Evolutionary conservation across 2,888 invertebrate species (phyloP), one percentile per base, ranked within the genome.

Genomic region (Limnephilus lunatus): DNA sequence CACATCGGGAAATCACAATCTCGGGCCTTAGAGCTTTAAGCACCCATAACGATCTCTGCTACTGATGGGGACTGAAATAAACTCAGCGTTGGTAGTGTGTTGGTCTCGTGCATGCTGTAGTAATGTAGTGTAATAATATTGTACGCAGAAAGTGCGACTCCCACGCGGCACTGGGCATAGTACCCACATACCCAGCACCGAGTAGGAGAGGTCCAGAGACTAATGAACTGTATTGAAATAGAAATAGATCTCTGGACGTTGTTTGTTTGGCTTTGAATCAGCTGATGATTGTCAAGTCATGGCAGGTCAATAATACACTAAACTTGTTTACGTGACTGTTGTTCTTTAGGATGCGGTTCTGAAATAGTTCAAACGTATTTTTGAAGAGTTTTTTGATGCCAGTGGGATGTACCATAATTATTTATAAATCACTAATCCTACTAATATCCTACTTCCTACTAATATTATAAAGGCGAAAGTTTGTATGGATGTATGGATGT

Each of bases 201-300:
- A 25, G 53, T 19, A 4, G 53, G 25, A 25, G 5, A 68, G 32
- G 35, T 19, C 31, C 3, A 35, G 83, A 83, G 83, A 83, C 83
- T 83, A 83, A 83, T 83, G 83, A 83, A 83, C 83, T 32, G 31
- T 30, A 83, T 32, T 35, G 83, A 12, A 83, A 31, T 30, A 30
- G 31, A 83, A 83, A 83, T 83, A 83, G 83, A 83, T 31, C 83
- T 32, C 31, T 53, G 31, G 82, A 31, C 32, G n/a, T 31, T 81
- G 81, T 15, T 30, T 19, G 30, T 30, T 31, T 35, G 83, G 25
- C 31, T 15, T 83, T 35, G 83, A 19, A 68, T 83, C 83, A 83
- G 83, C 83, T 32, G 82, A 32, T 30, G 83, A 68, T 68, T 68
- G 53, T 68, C 53, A 68, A 25, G 53, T 19, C 53, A 68, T 25